phyloP scores from a whole-genome alignment of 2,888 invertebrate genomes.

The Erebia aethiops region DNA sequence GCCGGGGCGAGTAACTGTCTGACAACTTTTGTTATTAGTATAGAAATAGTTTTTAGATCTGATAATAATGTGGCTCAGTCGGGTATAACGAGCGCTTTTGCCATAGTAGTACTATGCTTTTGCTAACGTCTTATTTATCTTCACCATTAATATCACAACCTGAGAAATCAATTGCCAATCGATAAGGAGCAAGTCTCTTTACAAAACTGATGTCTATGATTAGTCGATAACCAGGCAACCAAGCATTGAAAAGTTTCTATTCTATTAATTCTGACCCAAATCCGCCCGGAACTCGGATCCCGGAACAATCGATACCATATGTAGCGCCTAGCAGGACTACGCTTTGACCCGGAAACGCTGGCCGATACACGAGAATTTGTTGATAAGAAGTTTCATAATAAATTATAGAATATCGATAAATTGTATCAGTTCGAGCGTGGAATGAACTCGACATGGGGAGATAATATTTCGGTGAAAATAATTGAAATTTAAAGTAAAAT shows the following conservation, averaged over 20 bases:
- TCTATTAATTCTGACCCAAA: conserved; percentile 21
- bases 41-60: neutral
- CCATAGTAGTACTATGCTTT: too few species aligned
- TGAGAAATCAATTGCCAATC: conserved; percentile 1
- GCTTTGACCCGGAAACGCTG: conserved; percentile 9
- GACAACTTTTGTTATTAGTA: neutral
- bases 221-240: neutral
- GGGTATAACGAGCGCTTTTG: neutral
- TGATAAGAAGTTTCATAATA: neutral
- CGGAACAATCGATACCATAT: conserved; percentile 24
- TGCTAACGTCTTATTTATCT: neutral
- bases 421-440: neutral
- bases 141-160: neutral
- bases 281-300: conserved; percentile 20
- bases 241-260: neutral
- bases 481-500: neutral
- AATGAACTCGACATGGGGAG: neutral
- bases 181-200: neutral
- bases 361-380: conserved; percentile 3
- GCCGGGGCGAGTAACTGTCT: neutral
- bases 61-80: neutral
- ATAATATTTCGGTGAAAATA: neutral
- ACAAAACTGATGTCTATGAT: neutral
- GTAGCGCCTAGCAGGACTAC: neutral
- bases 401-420: neutral